These are phyloP conservation scores for Aurelia sp. DNA, from an alignment of 30 jellyfish, hydroid and myxozoan genomes.

Conservation along the genomic window DNA sequence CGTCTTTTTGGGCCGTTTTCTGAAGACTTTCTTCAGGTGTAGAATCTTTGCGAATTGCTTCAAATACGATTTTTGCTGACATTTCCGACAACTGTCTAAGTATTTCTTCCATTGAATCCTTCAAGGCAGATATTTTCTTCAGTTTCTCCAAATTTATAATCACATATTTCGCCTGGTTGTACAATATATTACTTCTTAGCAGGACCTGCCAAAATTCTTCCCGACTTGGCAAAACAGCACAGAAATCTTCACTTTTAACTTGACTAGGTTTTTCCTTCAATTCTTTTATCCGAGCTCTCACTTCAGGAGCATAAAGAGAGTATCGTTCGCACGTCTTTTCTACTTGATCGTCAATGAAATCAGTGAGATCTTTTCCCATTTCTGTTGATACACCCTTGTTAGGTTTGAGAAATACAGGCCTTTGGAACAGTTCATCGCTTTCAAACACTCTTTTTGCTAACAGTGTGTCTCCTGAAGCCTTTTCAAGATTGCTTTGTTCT, in stretches of 20 bases:
- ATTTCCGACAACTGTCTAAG: background rate
- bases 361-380: background rate
- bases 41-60: background rate
- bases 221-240: conserved; percentile 24
- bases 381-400: background rate
- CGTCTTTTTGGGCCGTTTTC: background rate
- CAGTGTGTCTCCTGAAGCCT: background rate
- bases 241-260: conserved; percentile 2
- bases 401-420: background rate
- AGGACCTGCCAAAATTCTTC: conserved; percentile 43
- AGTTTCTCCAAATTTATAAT: conserved; percentile 9
- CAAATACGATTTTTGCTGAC: background rate
- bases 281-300: background rate
- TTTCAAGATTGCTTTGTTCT: background rate
- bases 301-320: conserved; percentile 11
- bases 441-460: conserved; percentile 1
- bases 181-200: background rate
- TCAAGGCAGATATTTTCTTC: background rate
- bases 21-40: background rate
- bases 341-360: background rate
- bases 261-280: background rate
- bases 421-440: background rate
- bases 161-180: conserved; percentile 3
- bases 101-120: background rate
- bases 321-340: background rate